phyloP scores from a whole-genome alignment of 2,113 vertebrate genomes.

The Strix aluco region DNA sequence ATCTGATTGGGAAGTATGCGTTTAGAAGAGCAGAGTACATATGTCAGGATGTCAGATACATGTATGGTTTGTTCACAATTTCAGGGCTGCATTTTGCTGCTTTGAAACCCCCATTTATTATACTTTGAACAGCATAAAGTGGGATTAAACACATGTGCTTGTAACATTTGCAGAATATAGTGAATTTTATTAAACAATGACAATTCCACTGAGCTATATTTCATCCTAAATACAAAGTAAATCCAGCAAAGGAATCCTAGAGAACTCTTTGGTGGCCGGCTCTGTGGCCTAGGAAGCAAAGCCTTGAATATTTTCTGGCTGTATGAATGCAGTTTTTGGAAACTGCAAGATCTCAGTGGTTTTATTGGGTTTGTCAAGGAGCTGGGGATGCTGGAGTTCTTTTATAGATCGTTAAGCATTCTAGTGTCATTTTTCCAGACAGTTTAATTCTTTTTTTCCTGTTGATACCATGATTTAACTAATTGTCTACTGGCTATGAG shows the following conservation, averaged over 20 bases:
- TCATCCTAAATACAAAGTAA: not conserved
- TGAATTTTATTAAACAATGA: not conserved
- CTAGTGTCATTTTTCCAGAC: not conserved
- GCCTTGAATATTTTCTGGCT: not conserved
- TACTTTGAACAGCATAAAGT: not conserved
- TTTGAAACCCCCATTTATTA: not conserved
- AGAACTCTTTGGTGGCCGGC: not conserved
- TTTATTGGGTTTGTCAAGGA: not conserved
- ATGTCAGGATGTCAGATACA: not conserved
- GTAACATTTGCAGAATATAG: not conserved
- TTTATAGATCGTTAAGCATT: not conserved
- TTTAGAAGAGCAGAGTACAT: not conserved
- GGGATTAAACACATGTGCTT: not conserved
- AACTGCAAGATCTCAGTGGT: not conserved
- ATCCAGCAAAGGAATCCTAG: not conserved
- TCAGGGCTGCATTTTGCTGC: not conserved
- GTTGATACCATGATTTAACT: not conserved
- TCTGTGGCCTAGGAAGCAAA: not conserved
- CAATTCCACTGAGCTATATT: not conserved
- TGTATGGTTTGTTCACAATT: not conserved
- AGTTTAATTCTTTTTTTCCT: not conserved
- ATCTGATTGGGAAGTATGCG: not conserved
- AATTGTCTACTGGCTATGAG: not conserved
- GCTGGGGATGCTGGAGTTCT: not conserved
- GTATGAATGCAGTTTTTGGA: not conserved